Evolutionary conservation across 2,797 vertebrate genomes (phyloP), one percentile per base, ranked within the genome.

Genomic region (Notolepis coatsorum): DNA sequence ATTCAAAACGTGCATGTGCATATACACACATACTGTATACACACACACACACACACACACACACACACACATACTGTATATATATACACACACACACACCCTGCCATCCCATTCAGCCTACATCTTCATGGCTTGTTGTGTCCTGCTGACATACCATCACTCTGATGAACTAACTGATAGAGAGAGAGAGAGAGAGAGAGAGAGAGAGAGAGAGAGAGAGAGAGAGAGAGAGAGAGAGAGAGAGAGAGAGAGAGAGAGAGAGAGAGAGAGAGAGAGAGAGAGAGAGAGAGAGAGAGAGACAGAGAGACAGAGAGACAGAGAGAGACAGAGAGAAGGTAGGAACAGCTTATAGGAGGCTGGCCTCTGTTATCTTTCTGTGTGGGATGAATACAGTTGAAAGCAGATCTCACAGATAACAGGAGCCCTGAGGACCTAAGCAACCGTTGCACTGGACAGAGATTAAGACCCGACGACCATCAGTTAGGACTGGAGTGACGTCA

Each of bases 81-180:
- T n/a, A n/a, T n/a, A n/a, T n/a, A n/a, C n/a, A n/a, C n/a, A n/a
- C n/a, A n/a, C n/a, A n/a, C n/a, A n/a, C n/a, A n/a, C n/a, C n/a
- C n/a, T n/a, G n/a, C n/a, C n/a, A n/a, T n/a, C 71, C 64, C 79
- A 68, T 39, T 4, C 25, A 27, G 49, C 54, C 65, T 18, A 18
- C 20, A 7, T 56, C 69, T 70, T 72, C 73, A 82, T 25, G 69
- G 81, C 68, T 47, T 63, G 71, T 79, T 82, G 55, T 79, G 65
- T 66, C 31, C 57, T 43, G 65, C 57, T 75, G 68, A 79, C 67
- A 63, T 79, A 52, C 81, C 57, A 68, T 75, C 75, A 61, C 38
- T 17, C 39, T 61, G 73, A 79, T 78, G 52, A 69, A 49, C 47
- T 50, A 21, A 24, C 25, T 4, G 76, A 85, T 80, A 15, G 38